phyloP scores from a whole-genome alignment of 1,140 invertebrate genomes.

The Alviniconcha marisindica region DNA sequence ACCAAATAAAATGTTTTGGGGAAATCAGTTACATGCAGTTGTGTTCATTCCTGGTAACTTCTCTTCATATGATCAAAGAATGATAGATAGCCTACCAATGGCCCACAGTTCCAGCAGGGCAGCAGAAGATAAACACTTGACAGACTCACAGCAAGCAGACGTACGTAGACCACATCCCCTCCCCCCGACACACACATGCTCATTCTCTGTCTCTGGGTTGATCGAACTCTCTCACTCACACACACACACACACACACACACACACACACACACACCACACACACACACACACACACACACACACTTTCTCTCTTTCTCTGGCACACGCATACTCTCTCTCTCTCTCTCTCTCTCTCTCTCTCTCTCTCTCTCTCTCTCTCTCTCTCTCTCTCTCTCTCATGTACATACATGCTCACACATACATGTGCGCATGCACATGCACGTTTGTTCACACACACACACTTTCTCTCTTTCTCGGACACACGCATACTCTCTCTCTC shows the following conservation, averaged over 20 bases:
- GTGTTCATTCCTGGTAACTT: no score
- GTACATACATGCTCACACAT: neutral
- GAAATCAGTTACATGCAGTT: no score
- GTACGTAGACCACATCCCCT: no score
- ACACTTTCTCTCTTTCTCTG: neutral
- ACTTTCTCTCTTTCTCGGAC: neutral
- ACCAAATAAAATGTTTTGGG: no score
- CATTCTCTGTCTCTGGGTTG: neutral
- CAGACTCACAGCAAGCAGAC: no score
- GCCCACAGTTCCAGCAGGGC: no score
- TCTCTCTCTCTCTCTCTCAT: neutral
- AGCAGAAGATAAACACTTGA: no score
- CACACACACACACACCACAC: no score
- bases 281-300: slow-evolving; percentile 15
- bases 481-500: neutral
- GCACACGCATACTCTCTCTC: neutral
- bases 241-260: no score
- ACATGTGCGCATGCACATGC: neutral
- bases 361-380: neutral
- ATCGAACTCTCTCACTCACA: neutral
- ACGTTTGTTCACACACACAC: neutral
- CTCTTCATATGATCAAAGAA: no score
- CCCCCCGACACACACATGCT: no score
- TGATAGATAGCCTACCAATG: no score
- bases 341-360: neutral